A percentile compares a stretch with the other conserved stretches of the same genome.
phyloP scores from a whole-genome alignment of 2,797 vertebrate species.

The Steatocranus sp. region DNA sequence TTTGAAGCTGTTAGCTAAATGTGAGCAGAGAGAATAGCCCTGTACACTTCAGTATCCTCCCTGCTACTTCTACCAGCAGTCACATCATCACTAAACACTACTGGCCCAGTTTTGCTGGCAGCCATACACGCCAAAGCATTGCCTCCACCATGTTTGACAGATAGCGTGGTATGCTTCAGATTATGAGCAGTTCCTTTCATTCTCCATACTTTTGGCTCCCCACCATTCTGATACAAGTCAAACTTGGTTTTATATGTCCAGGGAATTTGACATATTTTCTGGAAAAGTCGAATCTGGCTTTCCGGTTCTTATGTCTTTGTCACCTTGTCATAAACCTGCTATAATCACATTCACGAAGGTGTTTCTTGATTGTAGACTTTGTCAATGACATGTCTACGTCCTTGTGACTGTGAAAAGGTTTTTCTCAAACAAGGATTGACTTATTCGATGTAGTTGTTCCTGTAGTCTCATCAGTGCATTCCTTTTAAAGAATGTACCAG shows the following conservation, averaged over 20 bases:
- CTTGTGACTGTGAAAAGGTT: not conserved
- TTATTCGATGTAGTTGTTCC: not conserved
- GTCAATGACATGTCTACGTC: not conserved
- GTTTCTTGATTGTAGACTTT: not conserved
- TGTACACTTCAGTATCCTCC: not conserved
- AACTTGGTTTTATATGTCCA: not conserved
- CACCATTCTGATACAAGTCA: not conserved
- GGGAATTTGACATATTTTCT: not conserved
- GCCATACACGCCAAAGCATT: not conserved
- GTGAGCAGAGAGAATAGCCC: not conserved
- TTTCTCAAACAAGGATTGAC: not conserved
- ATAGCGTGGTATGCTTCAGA: not conserved
- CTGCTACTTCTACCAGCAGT: not conserved
- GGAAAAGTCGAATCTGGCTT: not conserved
- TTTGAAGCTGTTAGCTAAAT: not conserved
- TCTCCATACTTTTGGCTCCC: not conserved
- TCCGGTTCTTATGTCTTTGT: not conserved
- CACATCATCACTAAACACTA: not conserved
- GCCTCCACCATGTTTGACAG: not conserved
- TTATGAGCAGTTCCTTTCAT: not conserved
- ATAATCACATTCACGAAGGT: not conserved
- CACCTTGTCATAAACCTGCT: not conserved
- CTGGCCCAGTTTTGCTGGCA: not conserved
- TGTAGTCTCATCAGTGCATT: not conserved
- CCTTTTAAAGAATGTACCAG: not conserved